These are phyloP conservation scores for Pseudorhombus dupliciocellatus DNA, from an alignment of 2,113 vertebrate genomes.

Conservation along the genomic window DNA sequence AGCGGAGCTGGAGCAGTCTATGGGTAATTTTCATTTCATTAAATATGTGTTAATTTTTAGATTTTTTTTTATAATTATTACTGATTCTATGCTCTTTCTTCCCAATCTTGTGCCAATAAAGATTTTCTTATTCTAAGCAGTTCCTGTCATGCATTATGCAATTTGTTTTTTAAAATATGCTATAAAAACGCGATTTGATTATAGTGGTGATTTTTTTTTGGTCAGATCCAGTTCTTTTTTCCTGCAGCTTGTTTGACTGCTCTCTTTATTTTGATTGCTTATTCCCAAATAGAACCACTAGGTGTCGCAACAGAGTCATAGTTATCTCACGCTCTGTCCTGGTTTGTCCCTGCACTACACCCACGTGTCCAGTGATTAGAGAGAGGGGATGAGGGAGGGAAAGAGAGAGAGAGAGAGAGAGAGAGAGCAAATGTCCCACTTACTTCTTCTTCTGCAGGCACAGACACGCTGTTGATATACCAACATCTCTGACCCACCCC, in stretches of 20 bases:
- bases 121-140: too few relatives aligned
- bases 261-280: background rate
- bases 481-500: background rate
- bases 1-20: too few relatives aligned
- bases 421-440: background rate
- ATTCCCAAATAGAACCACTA: constrained; percentile 7
- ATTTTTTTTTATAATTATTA: too few relatives aligned
- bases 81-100: too few relatives aligned
- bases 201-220: too few relatives aligned
- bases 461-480: background rate
- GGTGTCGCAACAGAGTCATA: constrained; percentile 32
- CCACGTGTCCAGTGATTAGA: background rate
- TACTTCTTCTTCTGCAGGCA: background rate
- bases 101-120: too few relatives aligned
- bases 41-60: too few relatives aligned
- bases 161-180: too few relatives aligned
- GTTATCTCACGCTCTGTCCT: background rate
- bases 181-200: too few relatives aligned
- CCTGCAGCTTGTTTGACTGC: background rate
- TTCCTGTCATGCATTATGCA: too few relatives aligned
- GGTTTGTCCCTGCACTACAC: background rate
- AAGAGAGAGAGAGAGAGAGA: background rate
- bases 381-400: background rate
- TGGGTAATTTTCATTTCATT: too few relatives aligned
- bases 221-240: background rate